A percentile compares a stretch with the other conserved stretches of the same genome.
These are phyloP conservation scores for Augiades crinisus DNA, from an alignment of 2,888 invertebrate species.

Conservation along the genomic window DNA sequence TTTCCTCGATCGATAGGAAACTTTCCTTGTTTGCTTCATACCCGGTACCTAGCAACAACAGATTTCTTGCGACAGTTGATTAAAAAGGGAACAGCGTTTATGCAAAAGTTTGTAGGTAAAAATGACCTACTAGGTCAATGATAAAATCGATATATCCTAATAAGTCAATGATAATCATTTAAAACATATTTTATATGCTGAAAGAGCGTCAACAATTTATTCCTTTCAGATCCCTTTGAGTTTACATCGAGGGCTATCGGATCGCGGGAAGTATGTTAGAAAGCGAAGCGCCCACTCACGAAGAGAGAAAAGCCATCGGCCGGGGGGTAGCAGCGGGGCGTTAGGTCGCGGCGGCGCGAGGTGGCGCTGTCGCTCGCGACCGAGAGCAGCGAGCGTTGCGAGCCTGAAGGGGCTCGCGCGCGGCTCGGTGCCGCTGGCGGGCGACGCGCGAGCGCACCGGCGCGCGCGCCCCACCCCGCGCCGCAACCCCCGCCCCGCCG, in stretches of 20 bases:
- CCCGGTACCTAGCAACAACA: background rate
- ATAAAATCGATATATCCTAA: no score
- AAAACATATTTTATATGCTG: no score
- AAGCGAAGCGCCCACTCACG: constrained; percentile 81
- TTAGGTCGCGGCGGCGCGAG: constrained; percentile 66
- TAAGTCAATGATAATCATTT: no score
- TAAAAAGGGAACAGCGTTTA: no score
- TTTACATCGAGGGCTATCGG: constrained; percentile 37
- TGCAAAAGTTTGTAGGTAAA: no score
- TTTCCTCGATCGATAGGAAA: background rate
- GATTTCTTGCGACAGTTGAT: background rate
- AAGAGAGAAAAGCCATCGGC: constrained; percentile 77
- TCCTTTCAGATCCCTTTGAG: background rate
- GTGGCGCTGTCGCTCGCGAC: constrained; percentile 77
- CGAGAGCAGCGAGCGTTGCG: constrained; percentile 76
- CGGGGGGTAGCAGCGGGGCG: constrained; percentile 63
- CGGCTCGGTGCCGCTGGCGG: constrained; percentile 54
- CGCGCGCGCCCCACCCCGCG: constrained; percentile 32
- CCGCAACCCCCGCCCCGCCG: constrained; percentile 41
- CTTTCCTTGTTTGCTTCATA: no score
- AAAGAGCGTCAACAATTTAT: no score
- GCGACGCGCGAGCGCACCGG: constrained; percentile 49
- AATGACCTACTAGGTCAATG: no score
- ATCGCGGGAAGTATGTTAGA: constrained; percentile 65
- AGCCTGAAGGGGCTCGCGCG: constrained; percentile 60